phyloP scores from a whole-genome alignment of 2,888 invertebrate species.

The Ethmia dodecea region DNA sequence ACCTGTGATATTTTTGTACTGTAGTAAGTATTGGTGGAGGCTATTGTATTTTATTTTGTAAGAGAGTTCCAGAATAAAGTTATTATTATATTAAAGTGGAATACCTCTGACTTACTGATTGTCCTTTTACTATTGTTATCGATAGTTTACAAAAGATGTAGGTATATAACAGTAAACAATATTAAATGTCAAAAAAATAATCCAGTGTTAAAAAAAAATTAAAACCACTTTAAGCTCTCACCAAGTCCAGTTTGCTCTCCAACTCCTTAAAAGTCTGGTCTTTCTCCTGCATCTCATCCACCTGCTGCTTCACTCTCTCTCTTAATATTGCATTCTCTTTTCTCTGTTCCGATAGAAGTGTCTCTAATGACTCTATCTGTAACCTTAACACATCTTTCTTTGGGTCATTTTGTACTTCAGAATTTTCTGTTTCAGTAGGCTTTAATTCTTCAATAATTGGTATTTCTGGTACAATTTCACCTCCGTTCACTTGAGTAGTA shows the following conservation, averaged over 20 bases:
- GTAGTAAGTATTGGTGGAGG: too few species aligned
- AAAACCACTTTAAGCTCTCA: constrained; percentile 30
- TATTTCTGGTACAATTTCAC: too few species aligned
- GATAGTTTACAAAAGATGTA: too few species aligned
- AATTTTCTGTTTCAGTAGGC: constrained; percentile 3
- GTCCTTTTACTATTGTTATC: too few species aligned
- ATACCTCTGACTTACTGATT: too few species aligned
- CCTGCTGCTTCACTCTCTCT: constrained; percentile 53
- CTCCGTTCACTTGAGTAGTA: constrained; percentile 2
- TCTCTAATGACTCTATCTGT: constrained; percentile 58
- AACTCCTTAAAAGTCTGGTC: constrained; percentile 62
- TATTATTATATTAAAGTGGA: too few species aligned
- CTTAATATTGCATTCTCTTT: constrained; percentile 49
- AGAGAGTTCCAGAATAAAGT: too few species aligned
- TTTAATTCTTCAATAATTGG: constrained; percentile 1
- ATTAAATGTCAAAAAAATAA: too few species aligned
- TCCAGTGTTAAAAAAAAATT: background rate
- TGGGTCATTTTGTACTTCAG: constrained; percentile 22
- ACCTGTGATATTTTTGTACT: too few species aligned
- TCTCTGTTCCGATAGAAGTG: constrained; percentile 51
- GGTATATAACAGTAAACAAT: too few species aligned
- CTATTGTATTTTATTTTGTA: too few species aligned
- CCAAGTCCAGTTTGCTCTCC: constrained; percentile 70
- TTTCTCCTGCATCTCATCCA: constrained; percentile 53
- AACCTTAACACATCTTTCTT: constrained; percentile 43